phyloP scores from a whole-genome alignment of 2,797 vertebrate species.

The Gouania willdenowi region DNA sequence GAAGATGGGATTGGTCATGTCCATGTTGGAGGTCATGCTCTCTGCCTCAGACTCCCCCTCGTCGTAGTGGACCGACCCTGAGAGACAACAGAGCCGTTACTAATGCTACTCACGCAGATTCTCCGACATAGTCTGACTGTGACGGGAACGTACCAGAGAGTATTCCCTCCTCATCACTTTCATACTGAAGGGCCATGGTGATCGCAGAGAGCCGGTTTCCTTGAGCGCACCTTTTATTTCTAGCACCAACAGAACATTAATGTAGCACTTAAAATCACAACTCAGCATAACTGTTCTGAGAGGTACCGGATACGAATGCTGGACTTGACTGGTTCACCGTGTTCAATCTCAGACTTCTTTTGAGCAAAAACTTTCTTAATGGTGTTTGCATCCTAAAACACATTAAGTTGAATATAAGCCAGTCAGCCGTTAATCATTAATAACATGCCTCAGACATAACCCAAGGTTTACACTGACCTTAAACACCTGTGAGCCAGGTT shows the following conservation, averaged over 20 bases:
- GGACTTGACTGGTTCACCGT: slow-evolving; percentile 90
- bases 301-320: slow-evolving; percentile 92
- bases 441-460: not conserved
- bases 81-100: not conserved
- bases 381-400: slow-evolving; percentile 90
- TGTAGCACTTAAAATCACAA: not conserved
- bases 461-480: slow-evolving; percentile 78
- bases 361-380: slow-evolving; percentile 97
- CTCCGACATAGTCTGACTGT: too few species aligned
- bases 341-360: slow-evolving; percentile 94
- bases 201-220: slow-evolving; percentile 94
- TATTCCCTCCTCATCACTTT: slow-evolving; percentile 96
- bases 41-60: slow-evolving; percentile 95
- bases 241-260: slow-evolving; percentile 48
- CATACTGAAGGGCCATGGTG: slow-evolving; percentile 95
- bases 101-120: too few species aligned
- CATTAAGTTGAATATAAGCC: too few species aligned
- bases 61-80: slow-evolving; percentile 91
- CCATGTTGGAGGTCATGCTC: slow-evolving; percentile 93
- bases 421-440: too few species aligned
- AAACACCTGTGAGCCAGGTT: slow-evolving; percentile 97
- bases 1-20: slow-evolving; percentile 91
- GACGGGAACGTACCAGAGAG: slow-evolving; percentile 79
- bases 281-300: not conserved
- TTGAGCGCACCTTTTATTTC: slow-evolving; percentile 90